These are phyloP conservation scores for Chorisops tibialis DNA, from an alignment of 2,888 invertebrate genomes.

Conservation along the genomic window DNA sequence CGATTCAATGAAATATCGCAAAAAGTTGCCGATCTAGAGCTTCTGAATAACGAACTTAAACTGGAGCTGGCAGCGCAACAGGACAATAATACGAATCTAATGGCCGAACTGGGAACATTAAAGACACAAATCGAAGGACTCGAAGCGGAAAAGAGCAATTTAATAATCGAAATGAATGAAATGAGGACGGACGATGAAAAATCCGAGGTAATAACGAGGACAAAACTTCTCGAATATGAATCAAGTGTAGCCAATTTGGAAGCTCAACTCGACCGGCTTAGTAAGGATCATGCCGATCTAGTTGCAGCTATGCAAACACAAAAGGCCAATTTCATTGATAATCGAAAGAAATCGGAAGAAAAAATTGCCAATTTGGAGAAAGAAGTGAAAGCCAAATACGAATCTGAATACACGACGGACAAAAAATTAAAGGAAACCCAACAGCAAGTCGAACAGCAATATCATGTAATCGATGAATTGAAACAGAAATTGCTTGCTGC, in stretches of 20 bases:
- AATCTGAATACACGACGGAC: background rate
- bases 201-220: slow-evolving; percentile 34
- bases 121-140: slow-evolving; percentile 40
- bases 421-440: background rate
- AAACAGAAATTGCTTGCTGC: slow-evolving; percentile 25
- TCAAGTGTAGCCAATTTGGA: slow-evolving; percentile 40
- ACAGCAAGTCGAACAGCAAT: background rate
- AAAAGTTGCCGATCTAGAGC: background rate
- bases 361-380: slow-evolving; percentile 37
- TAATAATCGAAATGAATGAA: slow-evolving; percentile 43
- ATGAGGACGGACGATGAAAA: slow-evolving; percentile 38
- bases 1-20: slow-evolving; percentile 17
- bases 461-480: slow-evolving; percentile 21
- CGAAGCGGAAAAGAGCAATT: slow-evolving; percentile 43
- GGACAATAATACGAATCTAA: slow-evolving; percentile 40
- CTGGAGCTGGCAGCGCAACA: slow-evolving; percentile 1
- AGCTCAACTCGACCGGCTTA: slow-evolving; percentile 39
- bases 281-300: slow-evolving; percentile 41
- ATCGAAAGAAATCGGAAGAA: slow-evolving; percentile 38
- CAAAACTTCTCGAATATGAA: slow-evolving; percentile 34
- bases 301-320: slow-evolving; percentile 40
- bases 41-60: slow-evolving; percentile 11
- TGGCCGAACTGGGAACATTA: slow-evolving; percentile 41
- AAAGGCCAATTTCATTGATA: slow-evolving; percentile 37
- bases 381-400: slow-evolving; percentile 30